A percentile compares a stretch with the other conserved stretches of the same genome.
Conservation (phyloP, 2,113 vertebrate genomes). For the Phoxinus phoxinus region DNA sequence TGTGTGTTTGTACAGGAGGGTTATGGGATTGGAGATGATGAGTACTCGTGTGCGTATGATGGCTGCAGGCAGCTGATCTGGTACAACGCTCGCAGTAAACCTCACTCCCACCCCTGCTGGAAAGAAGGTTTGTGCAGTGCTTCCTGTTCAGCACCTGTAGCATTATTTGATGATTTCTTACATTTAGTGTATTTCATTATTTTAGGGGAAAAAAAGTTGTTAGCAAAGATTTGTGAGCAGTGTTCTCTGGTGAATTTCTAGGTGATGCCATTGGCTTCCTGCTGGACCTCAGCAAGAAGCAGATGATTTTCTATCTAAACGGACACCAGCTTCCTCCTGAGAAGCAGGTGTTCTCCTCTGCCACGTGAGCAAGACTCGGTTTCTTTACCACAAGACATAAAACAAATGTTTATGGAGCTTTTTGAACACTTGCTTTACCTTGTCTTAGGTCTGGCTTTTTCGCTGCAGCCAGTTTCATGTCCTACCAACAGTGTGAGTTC, state of each 20-base stretch:
- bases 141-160: neutral
- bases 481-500: slow-evolving; percentile 98
- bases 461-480: slow-evolving; percentile 99
- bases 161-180: neutral
- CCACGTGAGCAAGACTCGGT: slow-evolving; percentile 82
- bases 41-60: slow-evolving; percentile 97
- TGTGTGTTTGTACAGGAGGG: slow-evolving; percentile 83
- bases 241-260: slow-evolving; percentile 66
- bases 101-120: slow-evolving; percentile 96
- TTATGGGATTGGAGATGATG: slow-evolving; percentile 97
- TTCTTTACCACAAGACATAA: neutral
- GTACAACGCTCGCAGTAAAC: slow-evolving; percentile 99
- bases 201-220: neutral
- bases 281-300: slow-evolving; percentile 96
- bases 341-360: slow-evolving; percentile 97
- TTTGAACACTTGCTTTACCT: slow-evolving; percentile 9
- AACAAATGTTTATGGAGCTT: neutral
- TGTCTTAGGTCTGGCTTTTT: slow-evolving; percentile 92
- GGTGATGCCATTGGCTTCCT: slow-evolving; percentile 97
- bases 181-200: neutral
- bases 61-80: slow-evolving; percentile 99
- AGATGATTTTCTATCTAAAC: slow-evolving; percentile 98
- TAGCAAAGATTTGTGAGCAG: neutral
- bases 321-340: slow-evolving; percentile 95
- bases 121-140: slow-evolving; percentile 87